Evolutionary conservation across 2,888 invertebrate species (phyloP).

Genomic region (Mesopsocus fuscifrons): DNA sequence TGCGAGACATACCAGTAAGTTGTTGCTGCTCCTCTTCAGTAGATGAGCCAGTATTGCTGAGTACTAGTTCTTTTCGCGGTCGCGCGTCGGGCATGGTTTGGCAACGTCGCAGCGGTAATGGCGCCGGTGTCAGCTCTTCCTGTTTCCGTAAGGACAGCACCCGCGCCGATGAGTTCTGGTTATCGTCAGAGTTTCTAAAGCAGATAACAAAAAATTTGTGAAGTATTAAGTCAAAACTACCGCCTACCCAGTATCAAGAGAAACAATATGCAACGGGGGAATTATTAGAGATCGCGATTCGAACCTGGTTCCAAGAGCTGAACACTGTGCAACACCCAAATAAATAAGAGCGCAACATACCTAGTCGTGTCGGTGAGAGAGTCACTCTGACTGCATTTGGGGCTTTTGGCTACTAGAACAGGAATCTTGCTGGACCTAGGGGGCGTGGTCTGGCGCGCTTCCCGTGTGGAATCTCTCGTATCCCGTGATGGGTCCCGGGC

Average conservation of each 20-base stretch:
- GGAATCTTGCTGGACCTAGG: slow-evolving; percentile 39
- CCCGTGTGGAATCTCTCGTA: slow-evolving; percentile 18
- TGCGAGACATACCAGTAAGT: slow-evolving; percentile 17
- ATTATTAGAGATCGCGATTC: too few relatives aligned
- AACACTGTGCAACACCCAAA: too few relatives aligned
- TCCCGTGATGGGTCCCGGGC: slow-evolving; percentile 21
- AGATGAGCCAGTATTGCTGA: slow-evolving; percentile 22
- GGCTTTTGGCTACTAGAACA: slow-evolving; percentile 32
- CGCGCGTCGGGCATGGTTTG: slow-evolving; percentile 26
- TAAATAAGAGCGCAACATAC: too few relatives aligned
- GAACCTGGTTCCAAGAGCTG: too few relatives aligned
- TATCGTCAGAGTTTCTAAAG: slow-evolving; percentile 7
- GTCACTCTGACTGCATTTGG: slow-evolving; percentile 47
- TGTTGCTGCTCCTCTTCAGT: slow-evolving; percentile 24
- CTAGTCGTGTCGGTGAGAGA: slow-evolving; percentile 8
- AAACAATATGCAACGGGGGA: too few relatives aligned
- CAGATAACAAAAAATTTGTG: too few relatives aligned
- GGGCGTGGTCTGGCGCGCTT: slow-evolving; percentile 13
- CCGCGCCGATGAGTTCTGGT: slow-evolving; percentile 8
- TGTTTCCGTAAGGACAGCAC: slow-evolving; percentile 5
- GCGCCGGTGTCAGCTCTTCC: slow-evolving; percentile 19
- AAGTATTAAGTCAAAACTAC: too few relatives aligned
- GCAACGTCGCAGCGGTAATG: slow-evolving; percentile 23
- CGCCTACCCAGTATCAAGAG: too few relatives aligned
- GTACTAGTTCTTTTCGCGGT: slow-evolving; percentile 16